Base-by-base conservation (phyloP, 2,888 invertebrate genomes). In the Aporophyla lueneburgensis region DNA sequence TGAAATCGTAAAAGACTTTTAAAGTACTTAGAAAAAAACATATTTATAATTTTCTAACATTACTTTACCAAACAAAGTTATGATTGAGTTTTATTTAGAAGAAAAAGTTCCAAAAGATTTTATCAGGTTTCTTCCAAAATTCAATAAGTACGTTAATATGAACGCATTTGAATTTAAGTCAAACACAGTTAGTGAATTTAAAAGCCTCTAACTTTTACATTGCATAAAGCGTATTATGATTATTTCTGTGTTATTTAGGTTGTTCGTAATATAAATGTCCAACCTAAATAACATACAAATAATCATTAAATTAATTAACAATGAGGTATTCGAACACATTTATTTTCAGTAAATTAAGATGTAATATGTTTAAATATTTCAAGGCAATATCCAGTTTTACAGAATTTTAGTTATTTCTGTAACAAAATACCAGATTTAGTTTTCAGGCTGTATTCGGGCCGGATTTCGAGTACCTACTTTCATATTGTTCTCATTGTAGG, bases 401-500 rank as follows among this genome's bases (percentile, higher is more conserved):
- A 33, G 27, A 79, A 58, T 59, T 59, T 40, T 24, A 43, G n/a
- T 14, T 58, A 49, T 65, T 83, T 68, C 3, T 16, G 9, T n/a
- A 59, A 49, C 43, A 53, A 40, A 51, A 24, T 27, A 16, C 24
- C 4, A 1, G 21, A 10, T 2, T 33, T 33, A 51, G 54, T n/a
- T 66, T 71, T 16, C 59, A 27, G 69, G 40, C 43, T 56, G 33
- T 12, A 27, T 70, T 62, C 16, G 27, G 51, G 43, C 7, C 19
- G 61, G 59, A 59, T 58, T 72, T 59, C 4, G n/a, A 82, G 69
- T 19, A 71, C n/a, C n/a, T n/a, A n/a, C 16, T 69, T 82, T 77
- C 54, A 78, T 78, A 71, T 85, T 65, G 72, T 77, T 77, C 33
- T 33, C 56, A 59, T 51, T 58, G 62, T 63, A 27, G 71, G 65